Conservation (phyloP, 2,797 vertebrate species). For the Silurus lanzhouensis region DNA sequence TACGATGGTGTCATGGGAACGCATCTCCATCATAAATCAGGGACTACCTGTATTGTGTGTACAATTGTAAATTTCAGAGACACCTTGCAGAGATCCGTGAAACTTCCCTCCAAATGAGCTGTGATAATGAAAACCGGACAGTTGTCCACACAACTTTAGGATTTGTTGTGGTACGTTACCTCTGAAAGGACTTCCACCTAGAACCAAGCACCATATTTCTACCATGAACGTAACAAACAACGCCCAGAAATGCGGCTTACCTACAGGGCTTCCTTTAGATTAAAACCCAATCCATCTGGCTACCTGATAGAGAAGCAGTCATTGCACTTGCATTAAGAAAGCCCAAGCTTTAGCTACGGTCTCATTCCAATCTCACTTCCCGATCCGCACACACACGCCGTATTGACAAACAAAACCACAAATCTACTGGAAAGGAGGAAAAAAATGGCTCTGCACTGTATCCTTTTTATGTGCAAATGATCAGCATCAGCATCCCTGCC, state of each 20-base stretch:
- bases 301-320: not conserved
- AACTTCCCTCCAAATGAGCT: not conserved
- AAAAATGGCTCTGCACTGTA: constrained; percentile 60
- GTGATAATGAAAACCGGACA: not conserved
- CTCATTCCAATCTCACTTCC: not conserved
- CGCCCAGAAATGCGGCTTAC: not conserved
- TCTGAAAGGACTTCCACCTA: not conserved
- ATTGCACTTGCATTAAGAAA: not conserved
- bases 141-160: not conserved
- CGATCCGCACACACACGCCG: no score
- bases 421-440: constrained; percentile 62
- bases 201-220: not conserved
- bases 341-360: not conserved
- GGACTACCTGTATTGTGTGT: not conserved
- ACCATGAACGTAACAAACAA: not conserved
- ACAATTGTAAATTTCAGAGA: not conserved
- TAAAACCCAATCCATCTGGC: not conserved
- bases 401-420: not conserved
- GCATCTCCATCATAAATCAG: no score
- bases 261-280: not conserved
- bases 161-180: not conserved
- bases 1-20: no score
- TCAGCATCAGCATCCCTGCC: constrained; percentile 56
- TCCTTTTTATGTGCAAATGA: constrained; percentile 57
- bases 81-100: no score